A percentile compares a stretch with the other conserved stretches of the same genome.
Evolutionary conservation across 2,888 invertebrate genomes (phyloP).

Genomic region (Idaea biselata): DNA sequence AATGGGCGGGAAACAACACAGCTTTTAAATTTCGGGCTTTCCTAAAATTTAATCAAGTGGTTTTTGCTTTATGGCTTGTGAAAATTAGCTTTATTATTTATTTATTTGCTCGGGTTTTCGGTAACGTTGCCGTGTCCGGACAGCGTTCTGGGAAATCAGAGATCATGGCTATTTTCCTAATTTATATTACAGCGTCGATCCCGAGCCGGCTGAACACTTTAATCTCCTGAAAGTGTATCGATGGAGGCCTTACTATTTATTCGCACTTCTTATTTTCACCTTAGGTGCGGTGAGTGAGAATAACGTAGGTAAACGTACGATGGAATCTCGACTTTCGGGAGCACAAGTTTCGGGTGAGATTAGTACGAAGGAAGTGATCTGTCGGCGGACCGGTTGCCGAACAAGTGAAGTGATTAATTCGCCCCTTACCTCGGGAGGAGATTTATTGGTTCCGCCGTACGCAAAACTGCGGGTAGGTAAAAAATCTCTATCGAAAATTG

Average conservation of each 20-base stretch:
- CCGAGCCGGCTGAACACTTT: slow-evolving; percentile 61
- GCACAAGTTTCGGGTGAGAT: slow-evolving; percentile 43
- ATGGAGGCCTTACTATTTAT: slow-evolving; percentile 71
- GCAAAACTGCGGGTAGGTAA: slow-evolving; percentile 79
- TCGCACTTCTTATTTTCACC: slow-evolving; percentile 77
- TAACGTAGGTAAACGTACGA: slow-evolving; percentile 33
- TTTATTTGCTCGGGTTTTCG: slow-evolving; percentile 28
- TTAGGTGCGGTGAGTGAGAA: slow-evolving; percentile 66
- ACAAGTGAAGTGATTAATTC: slow-evolving; percentile 77
- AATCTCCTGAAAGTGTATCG: slow-evolving; percentile 76
- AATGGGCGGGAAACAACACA: slow-evolving; percentile 70
- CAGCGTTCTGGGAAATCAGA: slow-evolving; percentile 40
- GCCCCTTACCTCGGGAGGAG: slow-evolving; percentile 77
- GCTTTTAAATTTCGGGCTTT: slow-evolving; percentile 66
- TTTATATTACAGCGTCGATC: slow-evolving; percentile 62
- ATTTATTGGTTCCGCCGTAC: slow-evolving; percentile 80
- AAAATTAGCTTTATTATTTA: slow-evolving; percentile 52
- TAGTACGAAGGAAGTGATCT: slow-evolving; percentile 34
- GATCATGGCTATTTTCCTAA: slow-evolving; percentile 55
- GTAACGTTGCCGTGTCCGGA: slow-evolving; percentile 21
- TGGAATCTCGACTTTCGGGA: slow-evolving; percentile 44
- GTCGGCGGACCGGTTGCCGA: slow-evolving; percentile 61
- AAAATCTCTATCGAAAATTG: slow-evolving; percentile 81
- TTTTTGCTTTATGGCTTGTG: slow-evolving; percentile 55
- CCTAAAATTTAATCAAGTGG: slow-evolving; percentile 64